Percentiles rank a stretch among this genome's conserved stretches.
These are phyloP conservation scores for Oasisia sp. DNA, from an alignment of 2,888 invertebrate genomes.

Conservation along the genomic window DNA sequence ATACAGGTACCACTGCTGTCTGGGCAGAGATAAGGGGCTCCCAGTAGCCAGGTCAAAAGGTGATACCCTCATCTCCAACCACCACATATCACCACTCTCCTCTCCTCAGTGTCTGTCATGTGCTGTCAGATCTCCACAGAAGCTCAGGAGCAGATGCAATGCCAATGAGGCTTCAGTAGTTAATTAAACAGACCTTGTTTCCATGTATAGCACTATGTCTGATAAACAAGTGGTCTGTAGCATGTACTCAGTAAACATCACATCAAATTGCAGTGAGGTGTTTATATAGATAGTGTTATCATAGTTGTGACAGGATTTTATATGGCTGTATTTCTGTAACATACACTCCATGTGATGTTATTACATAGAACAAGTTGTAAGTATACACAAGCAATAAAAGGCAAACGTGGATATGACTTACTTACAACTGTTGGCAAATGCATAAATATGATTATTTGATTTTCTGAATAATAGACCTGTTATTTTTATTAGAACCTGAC, in stretches of 20 bases:
- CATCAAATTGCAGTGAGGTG: background rate
- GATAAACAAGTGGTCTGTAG: background rate
- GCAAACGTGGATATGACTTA: too few species aligned
- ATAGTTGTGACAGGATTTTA: background rate
- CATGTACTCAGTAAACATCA: background rate
- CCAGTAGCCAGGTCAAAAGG: background rate
- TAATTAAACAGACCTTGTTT: background rate
- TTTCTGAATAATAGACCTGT: too few species aligned
- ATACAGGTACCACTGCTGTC: background rate
- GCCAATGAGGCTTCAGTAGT: background rate
- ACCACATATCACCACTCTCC: background rate
- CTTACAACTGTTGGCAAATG: too few species aligned
- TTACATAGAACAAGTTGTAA: background rate
- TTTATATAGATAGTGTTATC: background rate
- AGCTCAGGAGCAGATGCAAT: background rate
- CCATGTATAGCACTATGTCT: background rate
- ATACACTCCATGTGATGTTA: background rate
- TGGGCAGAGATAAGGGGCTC: background rate
- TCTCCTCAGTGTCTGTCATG: background rate
- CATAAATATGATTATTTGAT: too few species aligned
- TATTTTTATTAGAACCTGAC: too few species aligned
- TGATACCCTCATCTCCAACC: background rate
- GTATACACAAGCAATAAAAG: background rate
- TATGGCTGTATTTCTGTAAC: background rate
- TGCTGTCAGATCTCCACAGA: background rate